Conservation (phyloP, 2,888 invertebrate species). For the Scotopteryx bipunctaria region DNA sequence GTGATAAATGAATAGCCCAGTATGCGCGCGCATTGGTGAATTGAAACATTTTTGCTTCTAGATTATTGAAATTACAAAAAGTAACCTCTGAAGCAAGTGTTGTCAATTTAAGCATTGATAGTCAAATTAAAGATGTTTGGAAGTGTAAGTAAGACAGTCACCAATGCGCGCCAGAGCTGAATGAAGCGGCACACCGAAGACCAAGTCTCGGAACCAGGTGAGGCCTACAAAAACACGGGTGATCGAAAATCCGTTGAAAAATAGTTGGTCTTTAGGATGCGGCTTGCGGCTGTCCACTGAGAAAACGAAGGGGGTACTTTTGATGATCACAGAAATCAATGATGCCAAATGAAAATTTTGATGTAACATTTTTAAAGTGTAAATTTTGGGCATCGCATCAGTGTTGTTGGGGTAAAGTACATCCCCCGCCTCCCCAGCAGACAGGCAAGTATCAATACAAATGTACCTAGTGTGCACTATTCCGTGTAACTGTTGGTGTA, state of each 20-base stretch:
- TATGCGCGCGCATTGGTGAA: slow-evolving; percentile 20
- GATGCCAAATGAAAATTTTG: too few relatives aligned
- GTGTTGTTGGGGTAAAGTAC: neutral
- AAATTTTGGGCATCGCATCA: neutral
- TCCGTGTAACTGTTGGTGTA: slow-evolving; percentile 35
- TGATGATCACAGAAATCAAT: neutral
- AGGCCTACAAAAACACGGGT: slow-evolving; percentile 8
- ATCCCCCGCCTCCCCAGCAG: slow-evolving; percentile 11
- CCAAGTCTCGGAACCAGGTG: slow-evolving; percentile 11
- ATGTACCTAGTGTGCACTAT: slow-evolving; percentile 21
- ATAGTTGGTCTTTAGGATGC: slow-evolving; percentile 27
- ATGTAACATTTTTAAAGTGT: too few relatives aligned
- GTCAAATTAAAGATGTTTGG: too few relatives aligned
- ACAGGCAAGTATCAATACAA: slow-evolving; percentile 8
- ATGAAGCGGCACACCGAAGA: slow-evolving; percentile 26
- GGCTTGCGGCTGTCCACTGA: slow-evolving; percentile 13
- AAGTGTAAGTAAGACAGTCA: slow-evolving; percentile 13
- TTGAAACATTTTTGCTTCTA: neutral
- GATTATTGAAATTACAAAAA: too few relatives aligned
- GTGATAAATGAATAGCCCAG: slow-evolving; percentile 30
- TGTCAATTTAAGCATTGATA: too few relatives aligned
- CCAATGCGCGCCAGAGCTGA: slow-evolving; percentile 23
- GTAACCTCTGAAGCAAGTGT: too few relatives aligned
- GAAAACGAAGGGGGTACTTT: slow-evolving; percentile 14
- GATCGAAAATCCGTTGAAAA: neutral